A percentile compares a stretch with the other conserved stretches of the same genome.
Conservation (phyloP, 2,797 vertebrate species). For the Pipistrellus nathusii region DNA sequence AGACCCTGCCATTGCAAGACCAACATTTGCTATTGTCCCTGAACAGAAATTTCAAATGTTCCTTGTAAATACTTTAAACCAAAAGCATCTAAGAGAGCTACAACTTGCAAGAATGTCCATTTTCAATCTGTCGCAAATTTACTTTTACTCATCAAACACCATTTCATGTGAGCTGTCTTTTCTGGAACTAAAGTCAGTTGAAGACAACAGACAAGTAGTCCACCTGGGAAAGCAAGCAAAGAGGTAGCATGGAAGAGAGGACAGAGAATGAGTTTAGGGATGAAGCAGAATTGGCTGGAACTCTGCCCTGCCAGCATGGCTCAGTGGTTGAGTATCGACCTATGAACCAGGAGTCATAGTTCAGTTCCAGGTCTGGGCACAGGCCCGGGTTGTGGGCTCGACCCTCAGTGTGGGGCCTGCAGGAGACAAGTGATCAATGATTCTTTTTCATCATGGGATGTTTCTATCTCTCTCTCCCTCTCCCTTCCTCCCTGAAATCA, state of each 20-base stretch:
- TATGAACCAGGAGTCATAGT: too few species aligned
- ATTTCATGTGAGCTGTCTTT: not conserved
- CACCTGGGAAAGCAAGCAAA: not conserved
- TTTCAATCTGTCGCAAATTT: not conserved
- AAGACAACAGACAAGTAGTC: not conserved
- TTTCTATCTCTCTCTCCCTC: too few species aligned
- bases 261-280: not conserved
- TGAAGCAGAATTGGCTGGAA: not conserved
- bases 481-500: too few species aligned
- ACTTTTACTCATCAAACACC: not conserved
- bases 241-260: not conserved
- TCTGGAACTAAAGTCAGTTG: not conserved
- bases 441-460: too few species aligned
- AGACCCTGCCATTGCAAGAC: not conserved
- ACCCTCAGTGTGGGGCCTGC: too few species aligned
- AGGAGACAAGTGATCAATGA: too few species aligned
- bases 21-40: not conserved
- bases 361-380: too few species aligned
- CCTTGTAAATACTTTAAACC: not conserved
- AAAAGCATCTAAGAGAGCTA: not conserved
- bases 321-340: not conserved
- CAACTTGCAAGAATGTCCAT: not conserved
- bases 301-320: not conserved
- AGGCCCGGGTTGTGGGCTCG: accelerated
- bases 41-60: not conserved